phyloP scores from a whole-genome alignment of 92 coral and sea anemone species.

The Palythoa grandiflora region DNA sequence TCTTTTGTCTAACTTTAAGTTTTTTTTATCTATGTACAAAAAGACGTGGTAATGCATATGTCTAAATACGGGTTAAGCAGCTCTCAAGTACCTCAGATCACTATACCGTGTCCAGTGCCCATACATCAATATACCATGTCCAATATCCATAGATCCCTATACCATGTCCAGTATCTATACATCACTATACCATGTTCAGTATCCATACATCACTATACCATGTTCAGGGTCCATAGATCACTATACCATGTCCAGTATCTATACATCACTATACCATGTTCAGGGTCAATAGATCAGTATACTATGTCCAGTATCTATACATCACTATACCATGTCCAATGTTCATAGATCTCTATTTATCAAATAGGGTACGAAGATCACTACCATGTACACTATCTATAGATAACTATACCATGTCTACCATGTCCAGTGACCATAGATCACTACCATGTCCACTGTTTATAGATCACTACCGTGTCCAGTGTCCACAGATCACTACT shows the following conservation, averaged over 20 bases:
- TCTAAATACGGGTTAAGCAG: no score
- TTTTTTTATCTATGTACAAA: no score
- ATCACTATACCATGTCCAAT: not conserved
- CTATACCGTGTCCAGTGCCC: not conserved
- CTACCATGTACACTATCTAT: not conserved
- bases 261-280: no score
- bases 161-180: not conserved
- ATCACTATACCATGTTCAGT: not conserved
- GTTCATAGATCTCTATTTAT: no score
- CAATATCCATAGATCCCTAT: not conserved
- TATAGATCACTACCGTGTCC: not conserved
- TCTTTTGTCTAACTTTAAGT: no score
- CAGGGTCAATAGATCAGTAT: not conserved
- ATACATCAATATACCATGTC: not conserved
- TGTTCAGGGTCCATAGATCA: not conserved
- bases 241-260: not conserved
- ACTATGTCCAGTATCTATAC: no score
- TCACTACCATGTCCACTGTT: not conserved
- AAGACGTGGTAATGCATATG: no score
- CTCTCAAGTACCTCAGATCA: no score
- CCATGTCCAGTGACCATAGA: not conserved
- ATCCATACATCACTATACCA: not conserved
- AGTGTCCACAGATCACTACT: not conserved
- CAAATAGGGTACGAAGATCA: no score
- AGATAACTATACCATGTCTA: no score